Conservation (phyloP, 2,888 invertebrate genomes). For the Hylaea fasciaria region DNA sequence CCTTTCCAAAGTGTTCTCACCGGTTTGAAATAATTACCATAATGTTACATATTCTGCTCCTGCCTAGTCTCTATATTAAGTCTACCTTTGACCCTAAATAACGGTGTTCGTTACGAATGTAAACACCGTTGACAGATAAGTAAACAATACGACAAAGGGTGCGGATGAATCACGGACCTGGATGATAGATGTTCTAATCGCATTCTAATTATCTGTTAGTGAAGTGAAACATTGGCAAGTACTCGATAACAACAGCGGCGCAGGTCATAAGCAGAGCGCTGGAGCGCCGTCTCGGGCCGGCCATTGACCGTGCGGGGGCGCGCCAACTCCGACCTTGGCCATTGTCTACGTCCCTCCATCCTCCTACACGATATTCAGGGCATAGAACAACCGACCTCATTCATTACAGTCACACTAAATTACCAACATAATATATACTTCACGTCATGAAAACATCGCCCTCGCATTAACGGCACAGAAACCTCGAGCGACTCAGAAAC, state of each 20-base stretch:
- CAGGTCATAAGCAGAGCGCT: constrained; percentile 68
- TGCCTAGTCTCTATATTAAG: not conserved
- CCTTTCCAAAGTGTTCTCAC: not conserved
- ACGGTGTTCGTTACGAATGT: constrained; percentile 20
- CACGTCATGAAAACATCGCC: constrained; percentile 35
- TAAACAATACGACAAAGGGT: constrained; percentile 27
- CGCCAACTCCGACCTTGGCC: constrained; percentile 71
- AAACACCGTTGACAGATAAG: constrained; percentile 24
- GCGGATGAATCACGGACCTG: constrained; percentile 24
- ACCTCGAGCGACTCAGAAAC: constrained; percentile 25
- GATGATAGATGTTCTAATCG: constrained; percentile 38
- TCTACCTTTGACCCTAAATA: constrained; percentile 4
- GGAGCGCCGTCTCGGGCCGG: constrained; percentile 67
- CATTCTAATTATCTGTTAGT: constrained; percentile 64
- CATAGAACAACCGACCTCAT: constrained; percentile 13
- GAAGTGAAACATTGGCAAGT: constrained; percentile 65
- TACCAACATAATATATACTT: constrained; percentile 23
- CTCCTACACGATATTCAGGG: constrained; percentile 39
- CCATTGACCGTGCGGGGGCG: constrained; percentile 78
- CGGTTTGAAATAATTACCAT: not conserved
- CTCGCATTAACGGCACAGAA: constrained; percentile 22
- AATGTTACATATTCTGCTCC: constrained; percentile 3
- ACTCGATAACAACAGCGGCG: constrained; percentile 76
- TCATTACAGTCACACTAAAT: constrained; percentile 46
- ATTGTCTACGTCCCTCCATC: constrained; percentile 51